Conservation (phyloP, 2,888 invertebrate species). For the Nemoura dubitans region DNA sequence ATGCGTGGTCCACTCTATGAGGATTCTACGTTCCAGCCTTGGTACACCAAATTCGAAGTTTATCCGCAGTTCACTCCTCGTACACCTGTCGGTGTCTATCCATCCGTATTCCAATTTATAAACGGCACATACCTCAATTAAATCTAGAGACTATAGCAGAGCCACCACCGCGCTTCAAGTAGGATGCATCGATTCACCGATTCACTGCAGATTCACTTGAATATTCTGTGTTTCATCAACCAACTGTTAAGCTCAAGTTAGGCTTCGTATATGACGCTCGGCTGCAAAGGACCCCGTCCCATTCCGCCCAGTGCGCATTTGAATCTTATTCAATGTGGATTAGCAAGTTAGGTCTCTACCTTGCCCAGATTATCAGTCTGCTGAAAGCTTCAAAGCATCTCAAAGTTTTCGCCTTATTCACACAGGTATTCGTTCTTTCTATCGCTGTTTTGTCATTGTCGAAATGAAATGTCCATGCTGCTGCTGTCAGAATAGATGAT, state of each 20-base stretch:
- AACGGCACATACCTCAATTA: no score
- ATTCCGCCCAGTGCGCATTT: neutral
- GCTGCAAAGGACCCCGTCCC: neutral
- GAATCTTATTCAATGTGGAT: neutral
- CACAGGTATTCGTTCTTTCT: neutral
- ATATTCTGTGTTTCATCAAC: neutral
- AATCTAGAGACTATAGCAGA: no score
- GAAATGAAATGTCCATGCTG: slow-evolving; percentile 7
- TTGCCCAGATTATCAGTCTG: neutral
- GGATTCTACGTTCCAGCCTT: no score
- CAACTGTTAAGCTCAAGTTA: neutral
- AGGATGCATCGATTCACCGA: neutral
- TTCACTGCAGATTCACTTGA: neutral
- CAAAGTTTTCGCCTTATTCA: neutral
- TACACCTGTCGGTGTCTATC: no score
- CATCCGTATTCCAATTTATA: no score
- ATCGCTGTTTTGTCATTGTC: neutral
- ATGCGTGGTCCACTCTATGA: neutral
- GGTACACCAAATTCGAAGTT: no score
- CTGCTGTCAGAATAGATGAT: neutral
- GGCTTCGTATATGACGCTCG: neutral
- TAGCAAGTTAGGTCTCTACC: neutral
- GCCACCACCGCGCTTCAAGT: neutral
- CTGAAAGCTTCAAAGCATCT: neutral
- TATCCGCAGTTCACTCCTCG: no score